A percentile compares a stretch with the other conserved stretches of the same genome.
phyloP scores from a whole-genome alignment of 2,888 invertebrate species.

The Crepidodera aurea region DNA sequence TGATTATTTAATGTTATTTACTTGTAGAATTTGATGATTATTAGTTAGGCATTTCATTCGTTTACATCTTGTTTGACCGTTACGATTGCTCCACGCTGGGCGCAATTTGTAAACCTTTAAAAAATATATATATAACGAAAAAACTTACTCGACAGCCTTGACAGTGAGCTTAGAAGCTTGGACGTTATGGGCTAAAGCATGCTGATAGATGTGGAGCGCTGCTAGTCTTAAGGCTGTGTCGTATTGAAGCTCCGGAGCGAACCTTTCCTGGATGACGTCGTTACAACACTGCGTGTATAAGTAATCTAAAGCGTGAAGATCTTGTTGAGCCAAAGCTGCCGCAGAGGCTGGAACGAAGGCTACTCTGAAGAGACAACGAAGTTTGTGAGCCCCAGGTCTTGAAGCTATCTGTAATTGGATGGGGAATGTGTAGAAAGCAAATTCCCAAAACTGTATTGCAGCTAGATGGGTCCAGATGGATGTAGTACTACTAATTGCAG shows the following conservation, averaged over 20 bases:
- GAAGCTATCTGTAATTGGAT: constrained; percentile 79
- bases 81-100: no score
- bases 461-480: no score
- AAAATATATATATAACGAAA: constrained; percentile 39
- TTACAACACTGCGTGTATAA: constrained; percentile 92
- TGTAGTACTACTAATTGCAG: no score
- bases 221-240: constrained; percentile 87
- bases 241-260: constrained; percentile 87
- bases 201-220: constrained; percentile 91
- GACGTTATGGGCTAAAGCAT: constrained; percentile 83
- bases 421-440: no score
- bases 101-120: no score
- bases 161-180: constrained; percentile 82
- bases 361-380: constrained; percentile 87
- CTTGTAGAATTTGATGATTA: no score
- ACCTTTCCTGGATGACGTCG: constrained; percentile 90
- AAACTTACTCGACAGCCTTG: constrained; percentile 85
- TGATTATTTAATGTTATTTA: no score
- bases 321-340: constrained; percentile 81
- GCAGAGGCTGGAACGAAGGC: constrained; percentile 90
- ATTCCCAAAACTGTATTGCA: no score
- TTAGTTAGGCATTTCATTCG: no score
- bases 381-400: constrained; percentile 88
- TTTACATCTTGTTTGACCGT: no score
- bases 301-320: constrained; percentile 88